A percentile compares a stretch with the other conserved stretches of the same genome.
These are phyloP conservation scores for Lerema accius DNA, from an alignment of 1,140 invertebrate genomes.

Conservation along the genomic window DNA sequence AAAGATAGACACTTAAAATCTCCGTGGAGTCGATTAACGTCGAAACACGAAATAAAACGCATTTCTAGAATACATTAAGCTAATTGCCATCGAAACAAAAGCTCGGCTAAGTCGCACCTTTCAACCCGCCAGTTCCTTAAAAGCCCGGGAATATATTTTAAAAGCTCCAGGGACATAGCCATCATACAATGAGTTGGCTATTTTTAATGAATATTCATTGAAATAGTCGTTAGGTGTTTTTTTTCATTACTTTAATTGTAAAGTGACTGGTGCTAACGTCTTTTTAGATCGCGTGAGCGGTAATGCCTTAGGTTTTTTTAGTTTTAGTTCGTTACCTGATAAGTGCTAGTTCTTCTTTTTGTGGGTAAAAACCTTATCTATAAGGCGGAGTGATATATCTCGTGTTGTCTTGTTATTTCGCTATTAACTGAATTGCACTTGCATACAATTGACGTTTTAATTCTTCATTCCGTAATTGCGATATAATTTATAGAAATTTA, in stretches of 20 bases:
- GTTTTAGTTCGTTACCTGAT: conserved; percentile 21
- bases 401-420: conserved; percentile 10
- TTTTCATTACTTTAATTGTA: conserved; percentile 43
- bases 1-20: conserved; percentile 19
- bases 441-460: conserved; percentile 21
- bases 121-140: conserved; percentile 47
- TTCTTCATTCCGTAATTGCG: conserved; percentile 8
- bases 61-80: conserved; percentile 36
- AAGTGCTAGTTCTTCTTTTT: conserved; percentile 5
- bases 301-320: conserved; percentile 24
- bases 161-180: conserved; percentile 51
- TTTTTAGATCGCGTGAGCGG: conserved; percentile 26
- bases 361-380: conserved; percentile 27
- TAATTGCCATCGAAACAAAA: conserved; percentile 46
- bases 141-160: conserved; percentile 52
- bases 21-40: conserved; percentile 18
- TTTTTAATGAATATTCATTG: conserved; percentile 63
- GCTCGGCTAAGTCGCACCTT: conserved; percentile 49
- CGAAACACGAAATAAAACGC: conserved; percentile 37
- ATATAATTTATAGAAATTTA: conserved; percentile 18
- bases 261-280: conserved; percentile 29
- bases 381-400: conserved; percentile 26
- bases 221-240: conserved; percentile 34
- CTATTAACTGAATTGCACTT: conserved; percentile 14
- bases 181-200: conserved; percentile 60